These are phyloP conservation scores for Phyllotis vaccarum DNA, from an alignment of 2,797 vertebrate genomes.

Conservation along the genomic window DNA sequence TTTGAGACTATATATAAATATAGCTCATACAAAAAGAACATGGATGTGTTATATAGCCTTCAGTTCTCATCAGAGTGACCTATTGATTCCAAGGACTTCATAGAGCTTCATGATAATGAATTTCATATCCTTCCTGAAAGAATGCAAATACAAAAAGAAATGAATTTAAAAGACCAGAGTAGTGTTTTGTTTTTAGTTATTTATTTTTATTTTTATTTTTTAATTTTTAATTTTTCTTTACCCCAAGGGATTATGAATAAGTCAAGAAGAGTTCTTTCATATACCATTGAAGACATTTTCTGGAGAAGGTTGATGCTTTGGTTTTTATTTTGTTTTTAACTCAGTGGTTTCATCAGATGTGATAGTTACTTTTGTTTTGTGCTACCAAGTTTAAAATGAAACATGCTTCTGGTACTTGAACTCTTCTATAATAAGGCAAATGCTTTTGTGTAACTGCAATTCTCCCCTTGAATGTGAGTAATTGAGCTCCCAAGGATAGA, in stretches of 20 bases:
- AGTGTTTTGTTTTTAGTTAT: background rate
- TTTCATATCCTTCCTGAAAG: background rate
- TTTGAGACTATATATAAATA: accelerated
- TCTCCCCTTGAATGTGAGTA: background rate
- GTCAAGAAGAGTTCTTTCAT: slow-evolving; percentile 50
- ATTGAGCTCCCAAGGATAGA: slow-evolving; percentile 25
- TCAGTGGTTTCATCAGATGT: background rate
- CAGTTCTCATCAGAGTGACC: background rate
- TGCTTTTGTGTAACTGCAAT: slow-evolving; percentile 9
- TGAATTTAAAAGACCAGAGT: slow-evolving; percentile 45
- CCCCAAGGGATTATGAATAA: background rate
- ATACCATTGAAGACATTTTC: slow-evolving; percentile 7
- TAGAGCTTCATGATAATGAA: background rate
- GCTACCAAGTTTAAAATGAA: slow-evolving; percentile 47
- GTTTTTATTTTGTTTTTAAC: slow-evolving; percentile 65
- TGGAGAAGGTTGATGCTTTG: background rate
- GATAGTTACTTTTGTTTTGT: slow-evolving; percentile 32
- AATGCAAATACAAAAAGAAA: slow-evolving; percentile 42
- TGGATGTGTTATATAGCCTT: background rate
- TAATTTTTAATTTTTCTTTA: too few species aligned
- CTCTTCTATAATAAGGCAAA: slow-evolving; percentile 46
- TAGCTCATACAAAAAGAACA: background rate
- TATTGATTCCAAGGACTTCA: background rate
- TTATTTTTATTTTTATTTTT: too few species aligned
- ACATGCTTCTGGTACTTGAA: slow-evolving; percentile 38